Evolutionary conservation across 2,888 invertebrate genomes (phyloP).

Genomic region (Plebejus melissa): DNA sequence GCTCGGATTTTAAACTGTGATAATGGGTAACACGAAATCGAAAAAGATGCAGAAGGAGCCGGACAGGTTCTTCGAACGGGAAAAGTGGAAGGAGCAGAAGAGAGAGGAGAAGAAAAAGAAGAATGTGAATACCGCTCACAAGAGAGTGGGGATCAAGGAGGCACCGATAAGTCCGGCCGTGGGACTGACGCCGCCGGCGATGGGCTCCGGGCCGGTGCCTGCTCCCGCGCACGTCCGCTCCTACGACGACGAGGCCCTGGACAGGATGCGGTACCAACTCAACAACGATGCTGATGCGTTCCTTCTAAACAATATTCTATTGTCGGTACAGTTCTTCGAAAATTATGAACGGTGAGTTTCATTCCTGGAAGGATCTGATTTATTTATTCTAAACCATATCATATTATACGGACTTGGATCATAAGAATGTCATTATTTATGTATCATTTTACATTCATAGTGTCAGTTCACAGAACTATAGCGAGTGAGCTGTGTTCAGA

Average conservation of each 20-base stretch:
- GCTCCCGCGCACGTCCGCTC: constrained; percentile 54
- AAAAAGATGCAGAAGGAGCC: constrained; percentile 63
- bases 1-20: constrained; percentile 6
- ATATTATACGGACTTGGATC: background rate
- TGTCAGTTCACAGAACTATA: background rate
- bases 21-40: constrained; percentile 68
- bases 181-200: constrained; percentile 43
- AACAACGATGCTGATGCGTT: constrained; percentile 82
- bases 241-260: constrained; percentile 76
- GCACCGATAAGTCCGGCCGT: constrained; percentile 44
- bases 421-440: background rate
- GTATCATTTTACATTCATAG: background rate
- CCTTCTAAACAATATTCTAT: constrained; percentile 86
- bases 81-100: constrained; percentile 60
- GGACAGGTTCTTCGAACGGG: constrained; percentile 64
- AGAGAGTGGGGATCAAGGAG: constrained; percentile 51
- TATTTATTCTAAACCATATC: background rate
- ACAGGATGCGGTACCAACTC: constrained; percentile 79
- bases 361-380: background rate
- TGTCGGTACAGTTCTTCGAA: constrained; percentile 88
- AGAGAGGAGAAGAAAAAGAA: constrained; percentile 56
- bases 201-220: constrained; percentile 43
- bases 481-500: too few species aligned
- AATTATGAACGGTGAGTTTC: constrained; percentile 85
- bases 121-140: constrained; percentile 47